Percentiles rank a stretch among this genome's conserved stretches.
These are phyloP conservation scores for Adelosebastes latens DNA, from an alignment of 2,797 vertebrate genomes.

Conservation along the genomic window DNA sequence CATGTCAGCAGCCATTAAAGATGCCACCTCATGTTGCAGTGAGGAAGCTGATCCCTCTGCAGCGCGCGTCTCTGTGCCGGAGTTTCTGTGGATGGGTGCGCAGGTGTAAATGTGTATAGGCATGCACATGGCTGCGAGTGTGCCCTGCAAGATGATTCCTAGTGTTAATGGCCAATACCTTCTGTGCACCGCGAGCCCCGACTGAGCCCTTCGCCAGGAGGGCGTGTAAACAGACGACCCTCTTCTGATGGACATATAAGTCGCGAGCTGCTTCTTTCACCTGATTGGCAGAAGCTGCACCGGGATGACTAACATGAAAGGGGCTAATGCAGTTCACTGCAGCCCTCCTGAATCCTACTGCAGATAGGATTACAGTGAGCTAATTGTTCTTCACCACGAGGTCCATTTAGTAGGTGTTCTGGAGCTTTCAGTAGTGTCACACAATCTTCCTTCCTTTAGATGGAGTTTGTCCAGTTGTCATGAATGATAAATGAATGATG, in stretches of 20 bases:
- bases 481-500: too few species aligned
- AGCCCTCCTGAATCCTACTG: not conserved
- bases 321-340: not conserved
- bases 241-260: conserved; percentile 37
- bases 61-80: not conserved
- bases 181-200: conserved; percentile 3
- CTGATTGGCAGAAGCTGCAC: conserved; percentile 1
- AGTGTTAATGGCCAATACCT: conserved; percentile 24
- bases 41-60: conserved; percentile 61
- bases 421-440: not conserved
- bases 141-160: conserved; percentile 39
- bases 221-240: conserved; percentile 9
- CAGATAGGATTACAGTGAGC: not conserved
- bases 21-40: conserved; percentile 60
- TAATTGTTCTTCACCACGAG: not conserved
- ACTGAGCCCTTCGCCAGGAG: not conserved
- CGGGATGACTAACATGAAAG: too few species aligned
- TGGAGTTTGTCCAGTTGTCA: not conserved
- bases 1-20: conserved; percentile 77
- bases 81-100: not conserved
- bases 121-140: not conserved
- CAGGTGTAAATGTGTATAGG: conserved; percentile 5
- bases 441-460: not conserved
- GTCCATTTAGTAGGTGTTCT: not conserved
- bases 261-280: conserved; percentile 5